phyloP scores from a whole-genome alignment of 1,140 invertebrate genomes.

The Zaprionus taronus region DNA sequence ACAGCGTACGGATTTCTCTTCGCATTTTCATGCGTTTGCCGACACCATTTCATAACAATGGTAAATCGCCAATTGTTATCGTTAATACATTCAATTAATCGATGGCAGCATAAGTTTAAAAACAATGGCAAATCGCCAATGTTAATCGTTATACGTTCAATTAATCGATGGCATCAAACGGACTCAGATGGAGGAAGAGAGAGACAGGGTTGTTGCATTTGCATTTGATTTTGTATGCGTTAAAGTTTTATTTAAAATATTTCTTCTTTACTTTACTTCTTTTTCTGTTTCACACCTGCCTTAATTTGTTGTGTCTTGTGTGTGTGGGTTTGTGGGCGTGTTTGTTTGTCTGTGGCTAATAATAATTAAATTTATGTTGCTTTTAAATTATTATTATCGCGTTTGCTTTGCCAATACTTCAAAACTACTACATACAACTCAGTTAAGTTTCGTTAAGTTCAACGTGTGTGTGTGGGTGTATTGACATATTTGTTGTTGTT shows the following conservation, averaged over 20 bases:
- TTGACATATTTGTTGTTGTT: slow-evolving; percentile 33
- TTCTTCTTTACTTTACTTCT: slow-evolving; percentile 56
- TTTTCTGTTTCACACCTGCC: slow-evolving; percentile 25
- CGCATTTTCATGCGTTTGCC: not conserved
- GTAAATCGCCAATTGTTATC: not conserved
- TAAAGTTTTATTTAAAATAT: slow-evolving; percentile 83
- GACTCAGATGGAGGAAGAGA: not conserved
- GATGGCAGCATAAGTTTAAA: not conserved
- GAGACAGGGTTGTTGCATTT: not conserved
- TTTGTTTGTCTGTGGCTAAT: slow-evolving; percentile 26
- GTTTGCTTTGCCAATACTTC: slow-evolving; percentile 54
- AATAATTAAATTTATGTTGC: slow-evolving; percentile 68
- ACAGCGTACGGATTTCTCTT: not conserved
- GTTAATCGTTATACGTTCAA: not conserved
- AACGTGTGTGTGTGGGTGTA: slow-evolving; percentile 36
- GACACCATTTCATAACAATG: not conserved
- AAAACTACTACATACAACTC: slow-evolving; percentile 42
- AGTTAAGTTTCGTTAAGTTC: slow-evolving; percentile 33
- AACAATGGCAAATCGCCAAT: not conserved
- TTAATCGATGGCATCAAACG: not conserved
- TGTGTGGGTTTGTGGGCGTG: slow-evolving; percentile 5
- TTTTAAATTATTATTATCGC: slow-evolving; percentile 74
- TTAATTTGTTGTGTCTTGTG: slow-evolving; percentile 23
- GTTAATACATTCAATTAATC: not conserved
- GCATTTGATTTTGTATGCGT: slow-evolving; percentile 58